Evolutionary conservation across 1,140 invertebrate species (phyloP).

Genomic region (Zaprionus capensis): DNA sequence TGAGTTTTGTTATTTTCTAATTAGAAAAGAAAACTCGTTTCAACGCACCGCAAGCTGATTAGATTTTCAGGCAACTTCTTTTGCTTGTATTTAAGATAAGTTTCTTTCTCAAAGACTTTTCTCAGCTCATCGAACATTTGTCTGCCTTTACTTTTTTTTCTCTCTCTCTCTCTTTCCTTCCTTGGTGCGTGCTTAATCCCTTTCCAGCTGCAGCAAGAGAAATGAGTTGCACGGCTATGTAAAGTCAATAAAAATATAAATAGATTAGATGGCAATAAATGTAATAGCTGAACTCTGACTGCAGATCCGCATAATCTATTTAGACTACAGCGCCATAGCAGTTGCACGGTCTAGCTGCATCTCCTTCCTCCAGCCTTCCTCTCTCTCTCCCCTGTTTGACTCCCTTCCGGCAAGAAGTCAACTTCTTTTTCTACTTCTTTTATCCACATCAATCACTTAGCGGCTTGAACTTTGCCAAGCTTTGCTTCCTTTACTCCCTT

Average conservation of each 20-base stretch:
- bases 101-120: not conserved
- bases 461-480: constrained; percentile 37
- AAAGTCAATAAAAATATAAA: constrained; percentile 5
- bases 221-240: not conserved
- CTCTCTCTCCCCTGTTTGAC: not conserved
- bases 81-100: not conserved
- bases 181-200: not conserved
- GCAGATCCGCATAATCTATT: constrained; percentile 10
- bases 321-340: not conserved
- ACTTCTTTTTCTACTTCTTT: constrained; percentile 17
- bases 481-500: not conserved
- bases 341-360: not conserved
- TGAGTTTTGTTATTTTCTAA: constrained; percentile 3
- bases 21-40: not conserved
- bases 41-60: not conserved
- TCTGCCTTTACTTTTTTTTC: not conserved
- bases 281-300: constrained; percentile 10
- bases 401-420: constrained; percentile 13
- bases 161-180: not conserved
- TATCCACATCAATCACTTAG: constrained; percentile 45
- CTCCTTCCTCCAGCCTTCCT: not conserved
- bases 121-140: not conserved
- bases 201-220: not conserved
- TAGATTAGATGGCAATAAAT: not conserved
- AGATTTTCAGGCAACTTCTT: too few relatives aligned